Percentiles rank a stretch among this genome's conserved stretches.
These are phyloP conservation scores for Apamea monoglypha DNA, from an alignment of 2,888 invertebrate genomes.

Conservation along the genomic window DNA sequence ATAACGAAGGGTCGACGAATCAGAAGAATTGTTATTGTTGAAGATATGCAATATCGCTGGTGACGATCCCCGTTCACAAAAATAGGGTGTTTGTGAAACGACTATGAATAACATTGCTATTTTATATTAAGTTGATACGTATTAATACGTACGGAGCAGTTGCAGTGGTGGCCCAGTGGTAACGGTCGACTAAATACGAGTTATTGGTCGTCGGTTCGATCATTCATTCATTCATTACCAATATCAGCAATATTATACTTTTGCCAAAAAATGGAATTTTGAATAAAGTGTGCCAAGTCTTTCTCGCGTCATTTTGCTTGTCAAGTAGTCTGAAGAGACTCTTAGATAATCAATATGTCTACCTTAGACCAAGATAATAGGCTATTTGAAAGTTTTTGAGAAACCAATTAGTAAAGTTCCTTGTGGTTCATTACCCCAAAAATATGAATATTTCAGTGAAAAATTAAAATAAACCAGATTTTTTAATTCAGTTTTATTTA, in stretches of 20 bases:
- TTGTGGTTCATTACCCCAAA: background rate
- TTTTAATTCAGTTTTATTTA: background rate
- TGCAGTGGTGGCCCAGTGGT: background rate
- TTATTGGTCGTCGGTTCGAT: too few species aligned
- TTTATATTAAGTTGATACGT: conserved; percentile 40
- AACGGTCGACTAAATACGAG: too few species aligned
- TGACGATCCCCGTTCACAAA: conserved; percentile 72
- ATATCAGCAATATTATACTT: too few species aligned
- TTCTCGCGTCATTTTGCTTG: too few species aligned
- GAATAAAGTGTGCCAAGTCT: too few species aligned
- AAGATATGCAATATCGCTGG: conserved; percentile 80
- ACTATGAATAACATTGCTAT: conserved; percentile 65
- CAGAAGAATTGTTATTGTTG: conserved; percentile 77
- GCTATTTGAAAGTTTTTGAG: too few species aligned
- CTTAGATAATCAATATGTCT: too few species aligned
- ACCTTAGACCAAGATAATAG: too few species aligned
- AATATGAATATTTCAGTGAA: background rate
- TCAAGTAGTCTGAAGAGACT: too few species aligned
- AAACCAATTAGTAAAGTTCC: background rate
- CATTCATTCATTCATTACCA: too few species aligned
- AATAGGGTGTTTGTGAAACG: conserved; percentile 74
- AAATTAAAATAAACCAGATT: background rate
- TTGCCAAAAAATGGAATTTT: too few species aligned
- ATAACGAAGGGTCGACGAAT: conserved; percentile 77
- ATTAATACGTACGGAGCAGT: background rate